These are phyloP conservation scores for Heliconius nattereri DNA, from an alignment of 1,140 invertebrate species.

Conservation along the genomic window DNA sequence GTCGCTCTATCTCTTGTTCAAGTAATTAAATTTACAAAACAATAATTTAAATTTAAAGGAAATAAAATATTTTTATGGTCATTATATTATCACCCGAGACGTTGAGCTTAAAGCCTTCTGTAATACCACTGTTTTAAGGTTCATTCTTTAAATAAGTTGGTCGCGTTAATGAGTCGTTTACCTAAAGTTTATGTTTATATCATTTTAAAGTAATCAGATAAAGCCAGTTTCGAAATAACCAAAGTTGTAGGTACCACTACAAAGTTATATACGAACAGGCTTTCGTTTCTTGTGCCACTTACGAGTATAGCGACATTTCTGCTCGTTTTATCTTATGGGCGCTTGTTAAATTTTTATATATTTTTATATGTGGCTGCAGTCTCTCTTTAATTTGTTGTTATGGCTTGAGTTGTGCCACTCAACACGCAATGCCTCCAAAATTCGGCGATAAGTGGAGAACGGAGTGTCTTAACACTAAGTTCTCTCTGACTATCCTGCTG, in stretches of 20 bases:
- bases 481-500: too few relatives aligned
- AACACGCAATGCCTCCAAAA: too few relatives aligned
- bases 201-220: slow-evolving; percentile 19
- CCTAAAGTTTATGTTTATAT: slow-evolving; percentile 18
- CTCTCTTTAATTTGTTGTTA: background rate
- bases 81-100: slow-evolving; percentile 1
- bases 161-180: slow-evolving; percentile 7
- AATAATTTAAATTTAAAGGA: slow-evolving; percentile 5
- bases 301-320: slow-evolving; percentile 2
- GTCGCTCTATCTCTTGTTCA: background rate
- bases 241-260: slow-evolving; percentile 6
- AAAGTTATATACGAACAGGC: slow-evolving; percentile 16
- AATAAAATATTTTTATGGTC: background rate
- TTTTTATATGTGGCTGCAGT: background rate
- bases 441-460: too few relatives aligned
- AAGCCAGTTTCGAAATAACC: slow-evolving; percentile 17
- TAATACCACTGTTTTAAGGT: background rate
- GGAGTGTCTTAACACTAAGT: too few relatives aligned
- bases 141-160: background rate
- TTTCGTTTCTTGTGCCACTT: slow-evolving; percentile 20
- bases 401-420: too few relatives aligned
- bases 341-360: background rate
- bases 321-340: background rate
- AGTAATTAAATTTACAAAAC: slow-evolving; percentile 3
- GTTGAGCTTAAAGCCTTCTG: background rate